These are phyloP conservation scores for Hydropsyche tenuis DNA, from an alignment of 1,140 invertebrate species.

Conservation along the genomic window DNA sequence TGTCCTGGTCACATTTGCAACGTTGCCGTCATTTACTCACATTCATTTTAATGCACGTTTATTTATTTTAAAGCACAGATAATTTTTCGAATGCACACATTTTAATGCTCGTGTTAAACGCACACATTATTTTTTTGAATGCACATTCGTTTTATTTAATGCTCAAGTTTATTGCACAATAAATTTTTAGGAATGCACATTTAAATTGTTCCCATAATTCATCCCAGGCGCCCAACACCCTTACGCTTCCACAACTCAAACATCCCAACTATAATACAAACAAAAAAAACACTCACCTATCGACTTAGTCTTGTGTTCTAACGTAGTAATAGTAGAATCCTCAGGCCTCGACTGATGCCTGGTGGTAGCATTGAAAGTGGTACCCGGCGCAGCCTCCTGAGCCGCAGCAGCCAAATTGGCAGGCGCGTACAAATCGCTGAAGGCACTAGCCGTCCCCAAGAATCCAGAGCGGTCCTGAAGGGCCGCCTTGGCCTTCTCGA, in stretches of 20 bases:
- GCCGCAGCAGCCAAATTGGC: slow-evolving; percentile 49
- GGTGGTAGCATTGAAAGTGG: slow-evolving; percentile 51
- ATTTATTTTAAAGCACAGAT: no score
- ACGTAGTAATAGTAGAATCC: slow-evolving; percentile 56
- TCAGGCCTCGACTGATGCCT: slow-evolving; percentile 54
- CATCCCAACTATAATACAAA: not conserved
- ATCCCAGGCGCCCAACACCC: no score
- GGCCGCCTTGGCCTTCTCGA: slow-evolving; percentile 87
- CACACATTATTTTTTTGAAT: no score
- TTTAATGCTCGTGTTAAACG: no score
- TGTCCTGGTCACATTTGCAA: no score
- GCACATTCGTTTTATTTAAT: no score
- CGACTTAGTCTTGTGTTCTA: slow-evolving; percentile 58
- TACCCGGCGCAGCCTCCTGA: slow-evolving; percentile 54
- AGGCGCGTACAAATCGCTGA: slow-evolving; percentile 66
- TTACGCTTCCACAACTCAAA: not conserved
- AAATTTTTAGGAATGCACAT: no score
- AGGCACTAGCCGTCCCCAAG: slow-evolving; percentile 64
- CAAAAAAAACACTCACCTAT: slow-evolving; percentile 53
- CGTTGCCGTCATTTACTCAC: no score
- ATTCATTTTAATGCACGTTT: no score
- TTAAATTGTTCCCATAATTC: no score
- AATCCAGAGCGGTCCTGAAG: slow-evolving; percentile 66
- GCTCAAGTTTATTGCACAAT: no score
- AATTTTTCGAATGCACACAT: no score